Percentiles rank a stretch among this genome's conserved stretches.
These are phyloP conservation scores for Nomada ferruginata DNA, from an alignment of 2,888 invertebrate genomes.

Conservation along the genomic window DNA sequence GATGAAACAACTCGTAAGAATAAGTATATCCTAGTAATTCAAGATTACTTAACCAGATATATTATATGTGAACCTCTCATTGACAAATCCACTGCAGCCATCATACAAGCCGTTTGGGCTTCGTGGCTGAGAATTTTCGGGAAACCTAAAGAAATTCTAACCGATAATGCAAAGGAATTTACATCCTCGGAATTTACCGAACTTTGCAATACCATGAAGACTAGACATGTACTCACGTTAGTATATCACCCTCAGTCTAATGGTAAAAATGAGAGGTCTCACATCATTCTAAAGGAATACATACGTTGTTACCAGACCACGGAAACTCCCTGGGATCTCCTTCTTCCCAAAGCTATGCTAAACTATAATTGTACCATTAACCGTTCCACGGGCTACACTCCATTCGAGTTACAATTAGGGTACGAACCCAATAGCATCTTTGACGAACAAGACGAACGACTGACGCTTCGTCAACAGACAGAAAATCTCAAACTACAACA, in stretches of 20 bases:
- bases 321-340: too few species aligned
- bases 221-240: slow-evolving; percentile 8
- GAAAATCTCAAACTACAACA: background rate
- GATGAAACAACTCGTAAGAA: background rate
- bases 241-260: slow-evolving; percentile 25
- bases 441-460: background rate
- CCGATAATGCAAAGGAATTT: slow-evolving; percentile 28
- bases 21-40: slow-evolving; percentile 23
- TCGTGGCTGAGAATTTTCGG: slow-evolving; percentile 19
- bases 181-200: slow-evolving; percentile 14
- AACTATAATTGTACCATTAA: too few species aligned
- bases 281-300: background rate
- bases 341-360: too few species aligned
- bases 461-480: background rate
- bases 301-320: too few species aligned
- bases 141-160: slow-evolving; percentile 8
- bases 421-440: background rate
- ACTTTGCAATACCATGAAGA: slow-evolving; percentile 14
- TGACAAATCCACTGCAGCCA: slow-evolving; percentile 15
- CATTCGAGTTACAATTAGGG: background rate
- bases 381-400: too few species aligned
- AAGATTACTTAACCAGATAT: slow-evolving; percentile 14
- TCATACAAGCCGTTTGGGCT: slow-evolving; percentile 33
- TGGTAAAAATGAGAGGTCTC: slow-evolving; percentile 13
- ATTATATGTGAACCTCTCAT: slow-evolving; percentile 18